Evolutionary conservation across 1,140 invertebrate species (phyloP).

Genomic region (Tribolium madens): DNA sequence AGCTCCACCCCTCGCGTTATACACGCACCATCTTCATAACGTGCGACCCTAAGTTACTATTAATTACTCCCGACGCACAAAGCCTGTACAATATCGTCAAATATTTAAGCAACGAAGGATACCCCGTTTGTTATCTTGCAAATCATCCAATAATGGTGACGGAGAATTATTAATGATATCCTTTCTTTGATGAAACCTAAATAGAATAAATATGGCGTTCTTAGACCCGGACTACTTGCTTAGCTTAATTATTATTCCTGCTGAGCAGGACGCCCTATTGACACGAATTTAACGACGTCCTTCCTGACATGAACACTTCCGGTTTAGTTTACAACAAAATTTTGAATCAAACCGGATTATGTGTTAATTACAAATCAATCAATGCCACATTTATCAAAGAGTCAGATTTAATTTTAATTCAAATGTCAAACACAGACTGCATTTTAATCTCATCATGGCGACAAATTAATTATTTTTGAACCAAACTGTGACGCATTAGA

Average conservation of each 20-base stretch:
- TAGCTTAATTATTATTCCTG: conserved; percentile 6
- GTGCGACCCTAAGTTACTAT: conserved; percentile 10
- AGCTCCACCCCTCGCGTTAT: background rate
- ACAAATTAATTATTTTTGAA: conserved; percentile 18
- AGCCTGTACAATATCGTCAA: conserved; percentile 7
- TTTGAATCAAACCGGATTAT: background rate
- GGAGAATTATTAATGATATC: background rate
- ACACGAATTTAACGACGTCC: conserved; percentile 2
- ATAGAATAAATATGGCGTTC: background rate
- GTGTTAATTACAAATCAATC: conserved; percentile 45
- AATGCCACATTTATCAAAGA: conserved; percentile 34
- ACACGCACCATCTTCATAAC: conserved; percentile 21
- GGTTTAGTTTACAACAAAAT: background rate
- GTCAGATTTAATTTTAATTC: conserved; percentile 29
- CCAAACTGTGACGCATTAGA: background rate
- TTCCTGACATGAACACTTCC: background rate
- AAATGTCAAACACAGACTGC: conserved; percentile 35
- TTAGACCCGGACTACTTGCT: background rate
- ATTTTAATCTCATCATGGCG: background rate
- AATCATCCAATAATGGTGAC: conserved; percentile 15
- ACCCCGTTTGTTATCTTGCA: conserved; percentile 4
- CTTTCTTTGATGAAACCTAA: conserved; percentile 1
- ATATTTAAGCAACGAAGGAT: conserved; percentile 11
- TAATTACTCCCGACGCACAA: conserved; percentile 18
- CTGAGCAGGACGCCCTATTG: background rate